A percentile compares a stretch with the other conserved stretches of the same genome.
Evolutionary conservation across 1,140 invertebrate species (phyloP).

Genomic region (Lordiphosa mommai): DNA sequence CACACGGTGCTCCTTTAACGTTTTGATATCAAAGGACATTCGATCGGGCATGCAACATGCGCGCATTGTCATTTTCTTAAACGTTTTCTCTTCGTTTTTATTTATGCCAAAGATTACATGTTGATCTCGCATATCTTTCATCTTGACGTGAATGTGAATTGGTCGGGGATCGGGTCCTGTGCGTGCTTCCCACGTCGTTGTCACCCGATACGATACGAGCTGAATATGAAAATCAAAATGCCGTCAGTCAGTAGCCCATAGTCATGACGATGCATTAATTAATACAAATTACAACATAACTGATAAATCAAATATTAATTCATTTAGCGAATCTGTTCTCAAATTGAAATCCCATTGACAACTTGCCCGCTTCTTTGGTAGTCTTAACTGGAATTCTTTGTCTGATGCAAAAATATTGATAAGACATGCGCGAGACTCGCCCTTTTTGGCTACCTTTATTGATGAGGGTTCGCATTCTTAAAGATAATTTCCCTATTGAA

Average conservation of each 20-base stretch:
- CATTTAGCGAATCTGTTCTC: slow-evolving; percentile 30
- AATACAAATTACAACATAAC: slow-evolving; percentile 23
- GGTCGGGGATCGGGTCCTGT: slow-evolving; percentile 18
- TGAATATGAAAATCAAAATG: slow-evolving; percentile 60
- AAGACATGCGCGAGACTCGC: slow-evolving; percentile 32
- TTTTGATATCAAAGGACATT: slow-evolving; percentile 75
- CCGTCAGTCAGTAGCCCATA: slow-evolving; percentile 51
- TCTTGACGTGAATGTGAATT: slow-evolving; percentile 47
- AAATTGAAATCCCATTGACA: slow-evolving; percentile 42
- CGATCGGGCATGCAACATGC: slow-evolving; percentile 72
- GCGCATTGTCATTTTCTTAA: slow-evolving; percentile 63
- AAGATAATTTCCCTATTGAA: slow-evolving; percentile 46
- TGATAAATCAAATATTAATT: slow-evolving; percentile 36
- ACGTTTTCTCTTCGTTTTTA: slow-evolving; percentile 38
- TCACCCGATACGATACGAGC: slow-evolving; percentile 58
- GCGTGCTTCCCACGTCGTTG: slow-evolving; percentile 70
- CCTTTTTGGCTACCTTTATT: slow-evolving; percentile 48
- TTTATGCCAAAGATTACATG: slow-evolving; percentile 75
- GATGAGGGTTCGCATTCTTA: slow-evolving; percentile 49
- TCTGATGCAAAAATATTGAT: slow-evolving; percentile 41
- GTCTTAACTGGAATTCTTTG: slow-evolving; percentile 25
- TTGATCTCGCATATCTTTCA: slow-evolving; percentile 76
- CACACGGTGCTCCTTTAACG: slow-evolving; percentile 56
- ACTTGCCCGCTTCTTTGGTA: slow-evolving; percentile 54
- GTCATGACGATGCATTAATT: slow-evolving; percentile 66